These are phyloP conservation scores for Orthosia gracilis DNA, from an alignment of 2,888 invertebrate species.

Conservation along the genomic window DNA sequence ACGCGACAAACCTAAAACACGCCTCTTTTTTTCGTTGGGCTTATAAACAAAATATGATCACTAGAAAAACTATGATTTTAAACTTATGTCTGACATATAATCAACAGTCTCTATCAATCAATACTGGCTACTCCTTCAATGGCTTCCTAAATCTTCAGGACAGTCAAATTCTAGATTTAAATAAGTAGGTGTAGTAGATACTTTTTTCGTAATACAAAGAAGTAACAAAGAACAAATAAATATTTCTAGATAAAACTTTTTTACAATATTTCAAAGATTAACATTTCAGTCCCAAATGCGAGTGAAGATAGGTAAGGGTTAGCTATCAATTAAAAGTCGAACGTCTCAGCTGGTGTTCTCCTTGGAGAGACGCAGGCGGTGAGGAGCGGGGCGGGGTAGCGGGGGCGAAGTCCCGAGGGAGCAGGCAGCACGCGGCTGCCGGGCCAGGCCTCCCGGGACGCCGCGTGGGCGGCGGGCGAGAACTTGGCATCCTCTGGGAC, in stretches of 20 bases:
- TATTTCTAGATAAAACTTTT: not conserved
- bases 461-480: slow-evolving; percentile 88
- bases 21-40: too few species aligned
- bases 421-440: slow-evolving; percentile 87
- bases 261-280: slow-evolving; percentile 25
- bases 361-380: slow-evolving; percentile 77
- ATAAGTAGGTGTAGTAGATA: too few species aligned
- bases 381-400: slow-evolving; percentile 68
- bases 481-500: slow-evolving; percentile 87
- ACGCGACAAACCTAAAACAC: too few species aligned
- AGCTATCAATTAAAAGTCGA: slow-evolving; percentile 86
- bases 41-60: too few species aligned
- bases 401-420: slow-evolving; percentile 81
- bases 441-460: slow-evolving; percentile 87
- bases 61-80: too few species aligned
- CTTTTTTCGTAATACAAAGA: too few species aligned
- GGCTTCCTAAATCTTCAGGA: too few species aligned
- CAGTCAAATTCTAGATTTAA: too few species aligned
- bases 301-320: slow-evolving; percentile 60
- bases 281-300: slow-evolving; percentile 22
- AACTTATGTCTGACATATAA: too few species aligned
- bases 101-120: too few species aligned
- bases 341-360: slow-evolving; percentile 87
- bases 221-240: too few species aligned
- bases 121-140: too few species aligned